Percentiles rank a stretch among this genome's conserved stretches.
These are phyloP conservation scores for Lordiphosa andalusiaca DNA, from an alignment of 2,888 invertebrate genomes.

Conservation along the genomic window DNA sequence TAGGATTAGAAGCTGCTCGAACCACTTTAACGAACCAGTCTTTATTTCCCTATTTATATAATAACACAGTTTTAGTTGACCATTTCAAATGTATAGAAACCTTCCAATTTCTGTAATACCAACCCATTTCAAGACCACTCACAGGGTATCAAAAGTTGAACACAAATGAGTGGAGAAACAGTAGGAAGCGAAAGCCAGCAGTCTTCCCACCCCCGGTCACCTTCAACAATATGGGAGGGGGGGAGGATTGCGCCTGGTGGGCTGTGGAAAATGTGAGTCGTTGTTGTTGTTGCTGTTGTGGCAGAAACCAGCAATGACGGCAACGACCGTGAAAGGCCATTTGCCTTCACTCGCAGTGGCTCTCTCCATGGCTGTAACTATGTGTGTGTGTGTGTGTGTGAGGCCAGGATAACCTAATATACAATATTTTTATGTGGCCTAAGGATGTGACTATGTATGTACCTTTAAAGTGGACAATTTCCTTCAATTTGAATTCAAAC, in stretches of 20 bases:
- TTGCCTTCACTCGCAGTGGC: constrained; percentile 52
- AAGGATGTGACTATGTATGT: constrained; percentile 55
- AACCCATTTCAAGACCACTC: not conserved
- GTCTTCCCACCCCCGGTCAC: constrained; percentile 21
- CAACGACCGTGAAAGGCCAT: constrained; percentile 76
- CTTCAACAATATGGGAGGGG: constrained; percentile 9
- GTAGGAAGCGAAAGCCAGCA: constrained; percentile 21
- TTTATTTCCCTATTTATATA: too few relatives aligned
- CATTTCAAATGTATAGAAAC: too few relatives aligned
- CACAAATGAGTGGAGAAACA: constrained; percentile 51
- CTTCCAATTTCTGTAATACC: not conserved
- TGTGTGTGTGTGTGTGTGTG: constrained; percentile 15
- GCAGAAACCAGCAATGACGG: constrained; percentile 47
- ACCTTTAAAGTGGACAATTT: constrained; percentile 23
- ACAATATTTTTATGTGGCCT: constrained; percentile 60
- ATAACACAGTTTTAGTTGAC: too few relatives aligned
- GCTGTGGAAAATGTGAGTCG: constrained; percentile 10
- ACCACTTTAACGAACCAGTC: too few relatives aligned
- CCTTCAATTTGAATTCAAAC: not conserved
- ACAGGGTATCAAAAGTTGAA: constrained; percentile 46
- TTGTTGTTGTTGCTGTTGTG: constrained; percentile 30
- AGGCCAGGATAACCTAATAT: constrained; percentile 67
- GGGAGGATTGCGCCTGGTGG: constrained; percentile 15
- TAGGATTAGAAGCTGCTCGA: too few relatives aligned
- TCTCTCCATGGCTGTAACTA: constrained; percentile 10